Evolutionary conservation across 2,113 vertebrate species (phyloP).

Genomic region (Hyaena hyaena): DNA sequence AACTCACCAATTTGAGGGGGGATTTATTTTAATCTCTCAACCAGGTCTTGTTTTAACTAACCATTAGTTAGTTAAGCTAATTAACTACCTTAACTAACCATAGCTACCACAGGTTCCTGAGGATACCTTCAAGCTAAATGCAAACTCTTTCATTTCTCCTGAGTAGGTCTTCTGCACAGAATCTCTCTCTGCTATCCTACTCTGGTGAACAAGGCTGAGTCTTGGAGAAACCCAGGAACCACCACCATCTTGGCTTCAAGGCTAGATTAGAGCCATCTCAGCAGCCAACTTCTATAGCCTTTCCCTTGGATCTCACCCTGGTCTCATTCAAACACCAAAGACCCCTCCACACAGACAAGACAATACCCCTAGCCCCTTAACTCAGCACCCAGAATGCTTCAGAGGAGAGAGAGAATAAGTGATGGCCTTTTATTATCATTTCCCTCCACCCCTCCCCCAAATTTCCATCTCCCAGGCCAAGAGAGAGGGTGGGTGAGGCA

Average conservation of each 20-base stretch:
- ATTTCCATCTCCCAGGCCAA: slow-evolving; percentile 21
- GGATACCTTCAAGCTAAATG: not conserved
- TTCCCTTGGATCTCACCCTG: not conserved
- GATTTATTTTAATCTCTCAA: not conserved
- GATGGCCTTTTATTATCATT: not conserved
- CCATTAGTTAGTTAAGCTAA: not conserved
- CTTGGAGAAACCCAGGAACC: not conserved
- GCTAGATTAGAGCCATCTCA: slow-evolving; percentile 4
- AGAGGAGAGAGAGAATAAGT: not conserved
- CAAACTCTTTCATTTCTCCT: not conserved
- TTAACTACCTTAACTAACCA: not conserved
- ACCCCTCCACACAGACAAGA: not conserved
- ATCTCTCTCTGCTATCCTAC: not conserved
- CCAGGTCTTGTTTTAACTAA: not conserved
- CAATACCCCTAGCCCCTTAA: not conserved
- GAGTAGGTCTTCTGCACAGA: not conserved
- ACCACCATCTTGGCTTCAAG: not conserved
- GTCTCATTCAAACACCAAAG: slow-evolving; percentile 30
- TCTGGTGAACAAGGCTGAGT: not conserved
- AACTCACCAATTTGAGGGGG: not conserved
- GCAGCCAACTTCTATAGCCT: not conserved
- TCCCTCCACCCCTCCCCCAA: not conserved
- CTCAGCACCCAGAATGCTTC: not conserved
- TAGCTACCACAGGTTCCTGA: not conserved
- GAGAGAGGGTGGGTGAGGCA: slow-evolving; percentile 19